These are phyloP conservation scores for Ivindomyrus marchei DNA, from an alignment of 2,113 vertebrate species.

Conservation along the genomic window DNA sequence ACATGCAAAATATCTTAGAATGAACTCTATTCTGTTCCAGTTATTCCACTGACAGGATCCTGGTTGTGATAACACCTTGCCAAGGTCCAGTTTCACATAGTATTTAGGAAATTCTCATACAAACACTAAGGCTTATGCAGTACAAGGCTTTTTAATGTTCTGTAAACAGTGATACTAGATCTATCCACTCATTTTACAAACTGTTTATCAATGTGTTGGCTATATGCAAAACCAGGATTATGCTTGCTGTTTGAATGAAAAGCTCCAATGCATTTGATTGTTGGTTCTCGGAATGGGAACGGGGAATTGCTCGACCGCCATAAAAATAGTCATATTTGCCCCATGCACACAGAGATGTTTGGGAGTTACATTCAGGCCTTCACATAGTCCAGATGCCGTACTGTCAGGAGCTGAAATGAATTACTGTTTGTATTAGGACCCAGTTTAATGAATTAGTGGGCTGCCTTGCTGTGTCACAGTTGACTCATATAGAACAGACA, in stretches of 20 bases:
- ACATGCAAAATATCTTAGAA: background rate
- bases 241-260: conserved; percentile 20
- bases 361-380: conserved; percentile 61
- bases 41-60: background rate
- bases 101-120: background rate
- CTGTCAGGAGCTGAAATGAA: conserved; percentile 93
- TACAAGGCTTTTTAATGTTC: background rate
- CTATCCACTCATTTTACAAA: background rate
- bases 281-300: background rate
- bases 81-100: background rate
- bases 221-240: background rate
- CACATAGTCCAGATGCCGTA: conserved; percentile 95
- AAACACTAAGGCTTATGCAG: background rate
- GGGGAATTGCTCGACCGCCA: conserved; percentile 16
- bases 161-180: background rate
- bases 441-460: conserved; percentile 99
- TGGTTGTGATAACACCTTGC: background rate
- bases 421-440: conserved; percentile 99
- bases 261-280: conserved; percentile 2
- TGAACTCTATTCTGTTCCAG: background rate
- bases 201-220: background rate
- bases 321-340: conserved; percentile 39
- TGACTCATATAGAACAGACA: conserved; percentile 89
- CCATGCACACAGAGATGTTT: background rate
- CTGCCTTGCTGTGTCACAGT: conserved; percentile 82